These are phyloP conservation scores for Discoglossus pictus DNA, from an alignment of 2,797 vertebrate genomes.

Conservation along the genomic window DNA sequence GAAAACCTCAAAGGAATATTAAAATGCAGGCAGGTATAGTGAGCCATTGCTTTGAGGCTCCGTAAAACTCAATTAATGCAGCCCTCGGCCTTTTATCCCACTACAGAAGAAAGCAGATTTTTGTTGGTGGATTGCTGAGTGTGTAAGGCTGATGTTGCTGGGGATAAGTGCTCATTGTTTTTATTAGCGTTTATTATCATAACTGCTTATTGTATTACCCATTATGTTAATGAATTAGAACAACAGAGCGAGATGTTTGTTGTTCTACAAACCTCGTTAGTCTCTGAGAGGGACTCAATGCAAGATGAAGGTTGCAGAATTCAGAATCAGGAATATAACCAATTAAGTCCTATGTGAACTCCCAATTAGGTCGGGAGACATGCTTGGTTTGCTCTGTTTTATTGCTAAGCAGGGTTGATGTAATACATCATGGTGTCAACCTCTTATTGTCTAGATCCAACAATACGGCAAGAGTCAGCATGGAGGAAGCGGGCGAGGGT, in stretches of 20 bases:
- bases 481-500: too few species aligned
- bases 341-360: constrained; percentile 70
- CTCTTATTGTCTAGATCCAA: constrained; percentile 6
- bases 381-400: constrained; percentile 68
- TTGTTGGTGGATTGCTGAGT: constrained; percentile 24
- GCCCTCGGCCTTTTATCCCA: constrained; percentile 17
- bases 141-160: constrained; percentile 38
- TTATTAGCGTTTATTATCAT: constrained; percentile 64
- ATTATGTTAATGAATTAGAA: constrained; percentile 72
- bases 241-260: constrained; percentile 66
- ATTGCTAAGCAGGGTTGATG: constrained; percentile 58
- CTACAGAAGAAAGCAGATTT: constrained; percentile 17
- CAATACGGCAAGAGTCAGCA: not conserved
- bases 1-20: constrained; percentile 26
- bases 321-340: constrained; percentile 62
- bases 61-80: constrained; percentile 15
- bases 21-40: constrained; percentile 2
- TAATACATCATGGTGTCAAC: constrained; percentile 50
- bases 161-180: constrained; percentile 55
- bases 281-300: constrained; percentile 55
- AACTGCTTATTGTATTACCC: constrained; percentile 61
- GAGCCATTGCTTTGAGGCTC: constrained; percentile 6
- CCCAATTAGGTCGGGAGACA: constrained; percentile 66
- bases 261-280: constrained; percentile 66
- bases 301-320: constrained; percentile 58